phyloP scores from a whole-genome alignment of 2,797 vertebrate species.

The Chiroxiphia lanceolata region DNA sequence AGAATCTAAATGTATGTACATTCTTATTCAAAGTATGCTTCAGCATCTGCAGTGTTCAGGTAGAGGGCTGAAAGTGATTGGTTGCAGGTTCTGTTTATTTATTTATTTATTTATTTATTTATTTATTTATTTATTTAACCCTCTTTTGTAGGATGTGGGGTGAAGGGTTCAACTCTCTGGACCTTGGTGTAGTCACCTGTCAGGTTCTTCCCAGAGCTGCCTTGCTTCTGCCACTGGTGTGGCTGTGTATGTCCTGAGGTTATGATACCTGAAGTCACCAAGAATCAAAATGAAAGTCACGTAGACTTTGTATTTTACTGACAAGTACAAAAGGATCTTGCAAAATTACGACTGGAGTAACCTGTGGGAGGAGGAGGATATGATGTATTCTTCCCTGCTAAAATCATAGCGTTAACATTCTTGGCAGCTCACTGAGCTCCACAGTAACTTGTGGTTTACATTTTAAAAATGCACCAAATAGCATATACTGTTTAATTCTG shows the following conservation, averaged over 20 bases:
- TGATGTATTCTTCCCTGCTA: constrained; percentile 24
- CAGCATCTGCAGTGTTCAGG: not conserved
- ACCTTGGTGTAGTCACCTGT: not conserved
- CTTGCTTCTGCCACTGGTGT: accelerated
- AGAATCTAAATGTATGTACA: not conserved
- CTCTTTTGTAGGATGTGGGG: not conserved
- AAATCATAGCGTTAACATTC: constrained; percentile 29
- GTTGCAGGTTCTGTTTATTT: not conserved
- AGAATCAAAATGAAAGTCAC: not conserved
- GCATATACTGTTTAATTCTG: constrained; percentile 47
- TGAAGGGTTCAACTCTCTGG: not conserved
- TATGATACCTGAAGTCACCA: not conserved
- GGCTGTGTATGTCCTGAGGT: not conserved
- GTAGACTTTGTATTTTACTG: not conserved
- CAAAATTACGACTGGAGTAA: not conserved
- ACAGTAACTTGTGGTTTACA: constrained; percentile 42
- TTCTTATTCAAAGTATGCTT: not conserved
- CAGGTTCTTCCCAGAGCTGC: not conserved
- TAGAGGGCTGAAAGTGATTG: not conserved
- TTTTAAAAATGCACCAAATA: constrained; percentile 42
- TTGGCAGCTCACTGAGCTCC: not conserved
- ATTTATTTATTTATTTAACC: not conserved
- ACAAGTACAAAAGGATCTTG: not conserved
- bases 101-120: not conserved
- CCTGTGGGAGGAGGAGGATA: not conserved